A percentile compares a stretch with the other conserved stretches of the same genome.
phyloP scores from a whole-genome alignment of 2,797 vertebrate species.

The Tachyglossus aculeatus region DNA sequence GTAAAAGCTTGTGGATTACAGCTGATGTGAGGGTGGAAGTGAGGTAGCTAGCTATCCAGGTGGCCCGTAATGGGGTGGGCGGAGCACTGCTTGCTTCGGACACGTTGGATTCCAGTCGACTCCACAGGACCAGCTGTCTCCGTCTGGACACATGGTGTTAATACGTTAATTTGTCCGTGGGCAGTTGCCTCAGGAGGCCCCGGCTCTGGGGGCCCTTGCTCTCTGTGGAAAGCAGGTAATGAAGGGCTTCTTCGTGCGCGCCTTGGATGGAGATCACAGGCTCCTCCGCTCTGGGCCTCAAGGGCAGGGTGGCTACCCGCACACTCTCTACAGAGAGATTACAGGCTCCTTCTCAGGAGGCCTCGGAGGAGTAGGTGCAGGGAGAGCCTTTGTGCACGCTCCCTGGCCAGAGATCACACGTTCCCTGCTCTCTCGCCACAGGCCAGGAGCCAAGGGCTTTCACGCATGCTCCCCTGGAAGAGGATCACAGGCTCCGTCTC shows the following conservation, averaged over 20 bases:
- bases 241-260: slow-evolving; percentile 14
- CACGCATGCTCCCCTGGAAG: slow-evolving; percentile 41
- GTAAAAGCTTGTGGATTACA: too few relatives aligned
- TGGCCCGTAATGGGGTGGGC: not conserved
- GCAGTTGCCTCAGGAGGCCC: not conserved
- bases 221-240: slow-evolving; percentile 30
- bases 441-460: slow-evolving; percentile 16
- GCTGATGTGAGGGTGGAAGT: not conserved
- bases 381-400: slow-evolving; percentile 14
- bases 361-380: not conserved
- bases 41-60: not conserved
- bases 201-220: not conserved
- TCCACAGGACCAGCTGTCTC: not conserved
- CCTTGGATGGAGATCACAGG: slow-evolving; percentile 42
- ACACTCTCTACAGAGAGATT: not conserved
- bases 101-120: not conserved
- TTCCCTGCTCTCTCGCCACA: not conserved
- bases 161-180: fast-evolving
- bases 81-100: not conserved
- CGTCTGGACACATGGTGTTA: not conserved
- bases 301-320: not conserved
- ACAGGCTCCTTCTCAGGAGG: not conserved
- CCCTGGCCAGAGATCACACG: slow-evolving; percentile 51
- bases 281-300: slow-evolving; percentile 4
- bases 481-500: slow-evolving; percentile 38